Percentiles rank a stretch among this genome's conserved stretches.
These are phyloP conservation scores for Pardosa pseudoannulata DNA, from an alignment of 2,888 invertebrate species.

Conservation along the genomic window DNA sequence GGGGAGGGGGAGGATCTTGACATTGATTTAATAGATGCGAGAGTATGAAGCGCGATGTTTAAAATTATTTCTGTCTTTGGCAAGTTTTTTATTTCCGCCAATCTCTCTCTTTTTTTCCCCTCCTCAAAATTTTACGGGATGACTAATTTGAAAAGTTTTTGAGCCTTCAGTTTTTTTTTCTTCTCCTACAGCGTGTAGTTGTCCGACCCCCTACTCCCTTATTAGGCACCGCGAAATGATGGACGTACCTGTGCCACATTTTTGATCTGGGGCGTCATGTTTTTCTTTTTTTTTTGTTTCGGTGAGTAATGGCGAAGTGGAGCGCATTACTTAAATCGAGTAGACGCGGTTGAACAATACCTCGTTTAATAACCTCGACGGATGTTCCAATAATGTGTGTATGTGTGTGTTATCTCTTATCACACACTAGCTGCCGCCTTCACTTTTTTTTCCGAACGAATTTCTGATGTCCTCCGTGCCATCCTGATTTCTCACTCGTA, in stretches of 20 bases:
- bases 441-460: not conserved
- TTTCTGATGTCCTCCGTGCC: too few species aligned
- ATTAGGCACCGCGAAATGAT: not conserved
- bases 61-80: conserved; percentile 11
- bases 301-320: not conserved
- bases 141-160: conserved; percentile 4
- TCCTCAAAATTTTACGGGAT: not conserved
- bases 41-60: not conserved
- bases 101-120: not conserved
- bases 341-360: not conserved
- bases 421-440: too few species aligned
- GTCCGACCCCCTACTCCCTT: not conserved
- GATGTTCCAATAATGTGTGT: not conserved
- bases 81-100: too few species aligned
- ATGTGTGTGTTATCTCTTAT: too few species aligned
- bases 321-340: not conserved
- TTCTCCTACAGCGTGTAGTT: too few species aligned
- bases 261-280: not conserved
- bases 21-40: conserved; percentile 59
- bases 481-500: too few species aligned
- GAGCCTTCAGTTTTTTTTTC: not conserved
- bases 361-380: not conserved
- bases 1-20: conserved; percentile 12
- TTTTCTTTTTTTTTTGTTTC: too few species aligned
- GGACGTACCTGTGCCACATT: not conserved